Base-by-base conservation (phyloP, 2,888 invertebrate species). In the Sthenelais limicola region DNA sequence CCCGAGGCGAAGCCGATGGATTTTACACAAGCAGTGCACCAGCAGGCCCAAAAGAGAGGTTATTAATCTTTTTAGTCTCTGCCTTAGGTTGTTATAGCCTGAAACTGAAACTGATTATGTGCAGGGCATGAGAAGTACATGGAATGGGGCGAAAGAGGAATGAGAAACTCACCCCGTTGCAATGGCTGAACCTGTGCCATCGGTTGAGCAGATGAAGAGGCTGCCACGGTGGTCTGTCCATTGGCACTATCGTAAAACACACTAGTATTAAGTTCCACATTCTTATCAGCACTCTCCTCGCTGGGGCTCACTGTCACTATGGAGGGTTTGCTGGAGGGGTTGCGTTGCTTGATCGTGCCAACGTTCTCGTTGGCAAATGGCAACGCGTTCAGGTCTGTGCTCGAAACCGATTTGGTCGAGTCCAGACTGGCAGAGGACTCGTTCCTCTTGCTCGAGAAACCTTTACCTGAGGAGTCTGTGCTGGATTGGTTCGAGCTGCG, bases 331-430 rank as follows among this genome's bases (percentile, higher is more conserved):
- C 76, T 71, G 21, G 79, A 72, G 0, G 82, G 80, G 28, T 80
- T 82, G 79, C 93, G 90, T 85, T 97, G 97, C 87, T 97, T 95
- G 85, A 98, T 98, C 70, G 98, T 98, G 72, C 98, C 98, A 47
- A 97, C 97, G 89, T 98, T 98, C 88, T 98, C 98, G 88, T 98
- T 98, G 80, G 98, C 98, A 89, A 98, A 98, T 49, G 98, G 98
- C 76, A 90, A 80, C 21, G 88, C 85, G 78, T 97, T 97, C 62
- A 96, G 96, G 90, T 97, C 97, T 79, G 96, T 95, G 89, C 96
- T 97, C 82, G 96, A 96, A 26, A 47, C 58, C 4, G 74, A 74
- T 24, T 67, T 43, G 24, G 52, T 68, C 9, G 70, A 67, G 43
- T 69, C 71, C 3, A 67, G 35, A 48, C 71, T 71, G 7, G 58